Percentiles rank a stretch among this genome's conserved stretches.
Evolutionary conservation across 2,797 vertebrate genomes (phyloP).

Genomic region (Sarcophilus harrisii): DNA sequence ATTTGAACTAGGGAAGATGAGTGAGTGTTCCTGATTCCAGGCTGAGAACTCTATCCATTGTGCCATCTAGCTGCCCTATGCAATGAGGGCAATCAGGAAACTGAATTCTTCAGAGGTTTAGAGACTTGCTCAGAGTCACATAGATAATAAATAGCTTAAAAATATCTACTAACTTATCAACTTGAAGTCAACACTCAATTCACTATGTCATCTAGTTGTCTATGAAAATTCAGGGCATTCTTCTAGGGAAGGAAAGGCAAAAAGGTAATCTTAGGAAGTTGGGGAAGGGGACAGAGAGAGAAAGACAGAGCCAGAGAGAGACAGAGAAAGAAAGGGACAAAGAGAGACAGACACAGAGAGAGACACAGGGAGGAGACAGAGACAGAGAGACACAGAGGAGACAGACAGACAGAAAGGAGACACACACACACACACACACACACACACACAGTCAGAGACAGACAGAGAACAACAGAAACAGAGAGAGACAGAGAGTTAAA

Average conservation of each 20-base stretch:
- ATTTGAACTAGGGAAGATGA: not conserved
- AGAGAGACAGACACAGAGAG: too few relatives aligned
- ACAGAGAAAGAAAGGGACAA: too few relatives aligned
- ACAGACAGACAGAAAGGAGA: too few relatives aligned
- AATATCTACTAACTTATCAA: not conserved
- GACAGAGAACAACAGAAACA: too few relatives aligned
- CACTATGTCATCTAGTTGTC: not conserved
- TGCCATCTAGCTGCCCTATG: not conserved
- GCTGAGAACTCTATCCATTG: not conserved
- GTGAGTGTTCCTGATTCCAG: not conserved
- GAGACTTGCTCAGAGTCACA: not conserved
- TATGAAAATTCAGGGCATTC: not conserved
- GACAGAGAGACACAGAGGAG: too few relatives aligned
- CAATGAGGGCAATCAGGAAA: not conserved
- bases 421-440: fast-evolving
- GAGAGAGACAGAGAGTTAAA: not conserved
- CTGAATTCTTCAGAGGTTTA: not conserved
- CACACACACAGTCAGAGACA: too few relatives aligned
- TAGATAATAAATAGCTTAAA: not conserved
- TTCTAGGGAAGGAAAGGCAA: not conserved
- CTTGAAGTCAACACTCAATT: not conserved
- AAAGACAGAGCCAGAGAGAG: too few relatives aligned
- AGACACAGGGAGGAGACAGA: too few relatives aligned
- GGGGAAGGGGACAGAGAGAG: too few relatives aligned
- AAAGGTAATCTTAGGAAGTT: not conserved